Conservation (phyloP, 2,797 vertebrate genomes). For the Semotilus atromaculatus region DNA sequence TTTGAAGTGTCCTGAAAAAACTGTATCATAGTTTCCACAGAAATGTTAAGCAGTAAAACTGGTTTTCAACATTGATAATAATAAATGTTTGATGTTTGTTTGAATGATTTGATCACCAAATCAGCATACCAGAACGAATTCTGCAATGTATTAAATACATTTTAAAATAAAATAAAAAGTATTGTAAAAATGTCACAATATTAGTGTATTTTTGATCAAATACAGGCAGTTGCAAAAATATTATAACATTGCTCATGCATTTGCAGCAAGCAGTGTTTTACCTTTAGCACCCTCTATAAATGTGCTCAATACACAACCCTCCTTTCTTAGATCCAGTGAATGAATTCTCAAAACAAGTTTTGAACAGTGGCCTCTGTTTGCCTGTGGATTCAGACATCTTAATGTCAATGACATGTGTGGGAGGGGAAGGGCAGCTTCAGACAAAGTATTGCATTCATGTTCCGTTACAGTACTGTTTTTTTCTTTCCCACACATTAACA, state of each 20-base stretch:
- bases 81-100: too few species aligned
- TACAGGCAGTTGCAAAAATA: background rate
- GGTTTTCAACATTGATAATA: background rate
- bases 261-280: conserved; percentile 12
- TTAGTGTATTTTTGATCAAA: background rate
- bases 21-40: background rate
- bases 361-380: conserved; percentile 44
- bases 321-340: conserved; percentile 27
- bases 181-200: background rate
- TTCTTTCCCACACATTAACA: conserved; percentile 49
- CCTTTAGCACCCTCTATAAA: background rate
- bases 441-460: conserved; percentile 46
- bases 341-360: conserved; percentile 33
- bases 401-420: conserved; percentile 39
- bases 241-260: background rate
- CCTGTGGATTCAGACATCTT: conserved; percentile 38
- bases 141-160: background rate
- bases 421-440: conserved; percentile 20
- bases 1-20: background rate
- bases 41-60: background rate
- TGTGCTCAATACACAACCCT: conserved; percentile 3
- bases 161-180: background rate
- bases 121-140: background rate
- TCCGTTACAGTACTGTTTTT: conserved; percentile 23
- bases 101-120: background rate